Evolutionary conservation across 2,888 invertebrate species (phyloP).

Genomic region (Hesperia comma): DNA sequence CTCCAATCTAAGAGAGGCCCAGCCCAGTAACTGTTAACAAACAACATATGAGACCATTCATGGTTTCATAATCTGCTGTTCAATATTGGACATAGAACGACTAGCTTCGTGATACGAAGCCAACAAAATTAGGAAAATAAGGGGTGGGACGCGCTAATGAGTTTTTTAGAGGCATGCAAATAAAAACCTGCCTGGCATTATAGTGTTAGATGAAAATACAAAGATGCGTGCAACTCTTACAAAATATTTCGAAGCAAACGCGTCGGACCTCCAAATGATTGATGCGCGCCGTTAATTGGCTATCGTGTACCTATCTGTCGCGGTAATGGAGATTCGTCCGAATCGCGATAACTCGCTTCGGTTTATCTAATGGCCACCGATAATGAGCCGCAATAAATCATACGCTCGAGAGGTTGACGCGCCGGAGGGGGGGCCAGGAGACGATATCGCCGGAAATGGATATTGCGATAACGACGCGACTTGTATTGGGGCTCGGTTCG

Average conservation of each 20-base stretch:
- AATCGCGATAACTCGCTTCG: conserved; percentile 54
- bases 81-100: too few relatives aligned
- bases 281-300: conserved; percentile 58
- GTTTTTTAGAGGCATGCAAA: too few relatives aligned
- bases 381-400: conserved; percentile 68
- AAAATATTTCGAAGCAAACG: not conserved
- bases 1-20: too few relatives aligned
- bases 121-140: too few relatives aligned
- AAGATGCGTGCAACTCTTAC: not conserved
- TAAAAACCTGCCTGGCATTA: too few relatives aligned
- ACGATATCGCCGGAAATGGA: conserved; percentile 66
- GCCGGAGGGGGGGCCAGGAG: conserved; percentile 49
- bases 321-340: conserved; percentile 51
- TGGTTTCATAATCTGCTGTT: too few relatives aligned
- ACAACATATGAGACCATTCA: too few relatives aligned
- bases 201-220: too few relatives aligned
- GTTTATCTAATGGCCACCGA: conserved; percentile 57
- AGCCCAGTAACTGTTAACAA: too few relatives aligned
- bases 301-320: conserved; percentile 40
- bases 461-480: conserved; percentile 65
- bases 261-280: conserved; percentile 55
- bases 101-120: too few relatives aligned
- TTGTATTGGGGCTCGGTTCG: conserved; percentile 42
- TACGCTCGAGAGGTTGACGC: conserved; percentile 53
- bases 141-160: too few relatives aligned